phyloP scores from a whole-genome alignment of 2,888 invertebrate genomes.

The Griposia aprilina region DNA sequence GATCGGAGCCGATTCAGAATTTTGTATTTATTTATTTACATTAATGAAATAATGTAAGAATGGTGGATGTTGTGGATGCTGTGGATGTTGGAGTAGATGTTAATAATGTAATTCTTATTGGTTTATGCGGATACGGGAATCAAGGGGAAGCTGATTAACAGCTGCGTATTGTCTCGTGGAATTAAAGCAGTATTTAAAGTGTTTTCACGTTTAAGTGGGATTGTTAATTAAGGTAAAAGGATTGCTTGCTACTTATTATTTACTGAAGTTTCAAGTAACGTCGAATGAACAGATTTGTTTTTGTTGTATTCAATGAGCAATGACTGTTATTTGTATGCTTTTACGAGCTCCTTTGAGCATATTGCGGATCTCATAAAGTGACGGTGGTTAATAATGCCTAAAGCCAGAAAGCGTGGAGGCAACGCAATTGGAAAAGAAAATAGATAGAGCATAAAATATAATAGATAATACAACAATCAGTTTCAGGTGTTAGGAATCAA shows the following conservation, averaged over 20 bases:
- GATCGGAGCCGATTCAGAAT: slow-evolving; percentile 62
- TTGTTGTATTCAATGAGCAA: neutral
- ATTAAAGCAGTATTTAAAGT: slow-evolving; percentile 28
- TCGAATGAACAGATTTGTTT: neutral
- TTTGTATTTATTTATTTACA: slow-evolving; percentile 60
- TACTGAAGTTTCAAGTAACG: neutral
- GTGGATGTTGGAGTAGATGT: slow-evolving; percentile 31
- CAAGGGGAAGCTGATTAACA: slow-evolving; percentile 34
- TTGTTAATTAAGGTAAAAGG: slow-evolving; percentile 37
- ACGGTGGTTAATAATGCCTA: neutral
- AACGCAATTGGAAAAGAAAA: neutral
- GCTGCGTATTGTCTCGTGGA: slow-evolving; percentile 27
- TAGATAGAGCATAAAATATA: neutral
- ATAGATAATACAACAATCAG: neutral
- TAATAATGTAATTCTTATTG: slow-evolving; percentile 40
- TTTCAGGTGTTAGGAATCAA: neutral
- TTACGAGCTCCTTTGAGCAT: neutral
- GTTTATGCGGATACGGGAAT: slow-evolving; percentile 16
- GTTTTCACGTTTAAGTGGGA: neutral
- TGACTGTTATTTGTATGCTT: neutral
- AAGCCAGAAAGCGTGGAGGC: neutral
- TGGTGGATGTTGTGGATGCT: slow-evolving; percentile 39
- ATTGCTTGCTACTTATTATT: slow-evolving; percentile 14
- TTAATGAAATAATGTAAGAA: slow-evolving; percentile 65
- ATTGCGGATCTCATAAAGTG: neutral